Base-by-base conservation (phyloP, 2,888 invertebrate genomes). In the Hirtodrosophila histrioides region DNA sequence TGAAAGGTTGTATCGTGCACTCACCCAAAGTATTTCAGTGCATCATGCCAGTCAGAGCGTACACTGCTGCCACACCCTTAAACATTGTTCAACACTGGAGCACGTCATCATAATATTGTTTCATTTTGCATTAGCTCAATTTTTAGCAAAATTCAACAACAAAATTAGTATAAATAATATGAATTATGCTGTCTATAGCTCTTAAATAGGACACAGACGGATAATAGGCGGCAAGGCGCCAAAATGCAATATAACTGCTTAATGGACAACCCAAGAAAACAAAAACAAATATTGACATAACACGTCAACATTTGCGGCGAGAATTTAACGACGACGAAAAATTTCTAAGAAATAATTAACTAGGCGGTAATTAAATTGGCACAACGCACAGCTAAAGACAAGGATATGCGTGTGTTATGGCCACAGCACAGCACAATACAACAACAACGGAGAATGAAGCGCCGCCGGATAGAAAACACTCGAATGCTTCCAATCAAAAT, bases 371-470 rank as follows among this genome's bases (percentile, higher is more conserved):
- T 60, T 57, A 27, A 41, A 40, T 53, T 44, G 31, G 37, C 24
- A 44, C 60, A 48, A 36, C 36, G 43, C 49, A 58, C 58, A 57
- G 40, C 8, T 37, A 2, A 27, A 50, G 23, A 29, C 12, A 49
- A 31, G 46, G 10, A 75, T 44, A 74, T 74, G 74, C 37, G 88
- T 86, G 86, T 88, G 88, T 88, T 61, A 88, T 88, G 88, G 88
- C 89, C 81, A 87, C 88, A 57, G 62, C 62, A 27, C 67, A 79
- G 66, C 56, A 64, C 57, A 69, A 64, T 43, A 62, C 65, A 24
- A 45, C 58, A 58, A 29, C 65, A 61, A 41, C 46, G 7, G 54
- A 53, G 3, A 40, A 53, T 36, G 64, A 46, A 24, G 37, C 58
- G n/a, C 49, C 43, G 37, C n/a, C 45, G 29, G 64, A 58, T 27